phyloP scores from a whole-genome alignment of 2,888 invertebrate genomes.

The Cephus nigrinus region DNA sequence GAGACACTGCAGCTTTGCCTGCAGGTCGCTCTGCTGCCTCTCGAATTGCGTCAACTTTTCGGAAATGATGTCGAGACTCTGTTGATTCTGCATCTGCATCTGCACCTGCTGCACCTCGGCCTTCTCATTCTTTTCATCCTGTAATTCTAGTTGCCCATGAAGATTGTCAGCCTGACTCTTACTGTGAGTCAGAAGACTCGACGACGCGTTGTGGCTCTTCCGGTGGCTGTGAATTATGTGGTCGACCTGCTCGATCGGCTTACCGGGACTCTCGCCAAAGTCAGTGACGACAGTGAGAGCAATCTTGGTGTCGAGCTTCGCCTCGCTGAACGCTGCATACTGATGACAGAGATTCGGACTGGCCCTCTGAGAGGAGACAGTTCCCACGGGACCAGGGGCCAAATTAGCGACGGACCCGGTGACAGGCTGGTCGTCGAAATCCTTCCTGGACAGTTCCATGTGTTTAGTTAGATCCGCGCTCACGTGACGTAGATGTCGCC shows the following conservation, averaged over 20 bases:
- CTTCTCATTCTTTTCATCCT: conserved; percentile 38
- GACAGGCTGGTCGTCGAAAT: conserved; percentile 60
- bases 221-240: conserved; percentile 63
- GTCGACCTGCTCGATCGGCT: conserved; percentile 55
- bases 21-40: conserved; percentile 60
- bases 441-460: conserved; percentile 59
- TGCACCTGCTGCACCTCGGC: conserved; percentile 32
- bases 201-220: conserved; percentile 51
- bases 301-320: conserved; percentile 54
- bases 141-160: conserved; percentile 40
- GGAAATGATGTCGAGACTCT: conserved; percentile 58
- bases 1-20: conserved; percentile 59
- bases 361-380: conserved; percentile 51
- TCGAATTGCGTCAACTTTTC: conserved; percentile 62
- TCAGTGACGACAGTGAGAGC: conserved; percentile 56
- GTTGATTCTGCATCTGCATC: conserved; percentile 56
- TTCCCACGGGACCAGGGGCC: conserved; percentile 24
- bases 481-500: conserved; percentile 61
- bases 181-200: conserved; percentile 48
- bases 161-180: conserved; percentile 55
- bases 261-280: conserved; percentile 46
- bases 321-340: conserved; percentile 57
- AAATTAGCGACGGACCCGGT: conserved; percentile 60
- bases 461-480: conserved; percentile 63
- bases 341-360: conserved; percentile 61